Conservation (phyloP, 2,888 invertebrate genomes). For the Psococerastis gibbosa region DNA sequence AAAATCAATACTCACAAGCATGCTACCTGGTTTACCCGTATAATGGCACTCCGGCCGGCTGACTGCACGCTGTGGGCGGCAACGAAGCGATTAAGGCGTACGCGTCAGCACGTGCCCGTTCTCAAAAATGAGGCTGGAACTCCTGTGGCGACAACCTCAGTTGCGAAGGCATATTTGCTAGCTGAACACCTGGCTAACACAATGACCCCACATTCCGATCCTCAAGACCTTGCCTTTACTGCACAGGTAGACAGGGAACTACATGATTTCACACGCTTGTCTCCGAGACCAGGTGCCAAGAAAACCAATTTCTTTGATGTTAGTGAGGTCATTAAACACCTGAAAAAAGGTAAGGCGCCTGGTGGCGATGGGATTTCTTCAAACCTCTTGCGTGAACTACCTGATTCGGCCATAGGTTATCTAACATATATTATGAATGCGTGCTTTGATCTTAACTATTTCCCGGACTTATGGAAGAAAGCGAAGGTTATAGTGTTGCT, state of each 20-base stretch:
- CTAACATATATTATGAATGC: slow-evolving; percentile 10
- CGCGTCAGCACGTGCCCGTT: not conserved
- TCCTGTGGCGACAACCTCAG: not conserved
- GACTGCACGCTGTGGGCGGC: not conserved
- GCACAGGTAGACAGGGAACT: not conserved
- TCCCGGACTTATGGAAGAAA: slow-evolving; percentile 18
- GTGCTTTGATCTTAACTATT: slow-evolving; percentile 10
- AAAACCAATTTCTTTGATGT: too few relatives aligned
- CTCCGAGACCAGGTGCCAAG: too few relatives aligned
- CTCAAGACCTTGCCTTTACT: too few relatives aligned
- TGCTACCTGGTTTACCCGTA: too few relatives aligned
- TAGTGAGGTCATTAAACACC: too few relatives aligned
- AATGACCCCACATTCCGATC: not conserved
- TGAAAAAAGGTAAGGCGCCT: not conserved
- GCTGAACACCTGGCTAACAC: not conserved
- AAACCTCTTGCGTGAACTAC: not conserved
- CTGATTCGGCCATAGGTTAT: not conserved
- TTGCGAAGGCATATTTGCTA: not conserved
- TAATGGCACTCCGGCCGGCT: not conserved
- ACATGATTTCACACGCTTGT: not conserved
- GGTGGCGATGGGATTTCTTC: not conserved
- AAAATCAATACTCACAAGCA: not conserved
- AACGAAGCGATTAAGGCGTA: not conserved
- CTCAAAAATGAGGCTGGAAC: not conserved
- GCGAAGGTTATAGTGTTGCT: slow-evolving; percentile 17